Percentiles rank a stretch among this genome's conserved stretches.
phyloP scores from a whole-genome alignment of 2,888 invertebrate species.

The Chaitophorus viminalis region DNA sequence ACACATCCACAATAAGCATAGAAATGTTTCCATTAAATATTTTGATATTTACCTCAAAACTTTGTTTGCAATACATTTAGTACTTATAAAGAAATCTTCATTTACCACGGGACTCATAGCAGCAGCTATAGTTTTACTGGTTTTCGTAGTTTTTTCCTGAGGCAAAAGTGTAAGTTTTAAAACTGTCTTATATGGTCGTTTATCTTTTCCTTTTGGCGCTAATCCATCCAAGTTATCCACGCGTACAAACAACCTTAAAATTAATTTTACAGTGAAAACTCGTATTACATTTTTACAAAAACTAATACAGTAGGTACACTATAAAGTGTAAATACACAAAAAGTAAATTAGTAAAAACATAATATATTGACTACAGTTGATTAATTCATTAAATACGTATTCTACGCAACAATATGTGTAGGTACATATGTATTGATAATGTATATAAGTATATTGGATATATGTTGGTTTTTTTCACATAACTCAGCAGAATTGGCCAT shows the following conservation, averaged over 20 bases:
- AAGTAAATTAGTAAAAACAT: neutral
- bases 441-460: neutral
- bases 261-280: constrained; percentile 9
- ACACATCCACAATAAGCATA: neutral
- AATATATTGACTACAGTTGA: neutral
- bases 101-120: constrained; percentile 65
- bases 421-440: no score
- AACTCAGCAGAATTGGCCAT: no score
- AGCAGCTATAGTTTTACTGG: constrained; percentile 64
- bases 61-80: constrained; percentile 64
- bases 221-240: constrained; percentile 65
- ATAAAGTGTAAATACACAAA: neutral
- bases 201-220: constrained; percentile 65
- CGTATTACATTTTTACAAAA: neutral
- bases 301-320: no score
- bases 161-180: constrained; percentile 66
- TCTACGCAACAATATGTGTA: neutral
- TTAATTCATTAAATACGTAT: neutral
- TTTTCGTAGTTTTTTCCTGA: constrained; percentile 64
- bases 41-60: constrained; percentile 64
- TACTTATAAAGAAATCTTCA: constrained; percentile 65
- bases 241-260: constrained; percentile 65
- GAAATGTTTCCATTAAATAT: no score
- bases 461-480: neutral
- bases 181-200: constrained; percentile 64